phyloP scores from a whole-genome alignment of 1,140 invertebrate genomes.

The Rhagoletis pomonella region DNA sequence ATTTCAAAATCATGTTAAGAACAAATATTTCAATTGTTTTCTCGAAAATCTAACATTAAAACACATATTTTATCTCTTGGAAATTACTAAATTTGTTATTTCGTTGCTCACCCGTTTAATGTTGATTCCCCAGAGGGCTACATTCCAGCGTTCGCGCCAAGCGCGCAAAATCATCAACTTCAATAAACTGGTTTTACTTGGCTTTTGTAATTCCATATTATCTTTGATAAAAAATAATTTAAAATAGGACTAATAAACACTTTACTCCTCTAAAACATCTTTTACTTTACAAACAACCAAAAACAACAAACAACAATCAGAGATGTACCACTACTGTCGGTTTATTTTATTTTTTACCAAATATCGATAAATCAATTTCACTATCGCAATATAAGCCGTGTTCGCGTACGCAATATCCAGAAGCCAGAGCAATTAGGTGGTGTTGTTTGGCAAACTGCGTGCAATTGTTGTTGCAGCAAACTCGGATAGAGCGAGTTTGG shows the following conservation, averaged over 20 bases:
- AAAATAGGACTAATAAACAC: not conserved
- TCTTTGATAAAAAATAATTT: slow-evolving; percentile 54
- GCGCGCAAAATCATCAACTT: slow-evolving; percentile 90
- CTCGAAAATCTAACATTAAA: not conserved
- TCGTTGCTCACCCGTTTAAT: slow-evolving; percentile 85
- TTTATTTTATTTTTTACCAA: too few relatives aligned
- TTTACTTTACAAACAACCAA: not conserved
- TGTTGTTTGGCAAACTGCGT: too few relatives aligned
- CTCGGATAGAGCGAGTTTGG: too few relatives aligned
- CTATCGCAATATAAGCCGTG: too few relatives aligned
- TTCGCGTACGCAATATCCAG: too few relatives aligned
- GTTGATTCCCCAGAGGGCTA: slow-evolving; percentile 96
- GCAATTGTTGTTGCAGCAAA: too few relatives aligned
- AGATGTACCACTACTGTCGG: not conserved
- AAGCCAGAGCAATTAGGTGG: too few relatives aligned
- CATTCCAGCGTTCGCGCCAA: slow-evolving; percentile 95
- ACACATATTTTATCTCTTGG: not conserved
- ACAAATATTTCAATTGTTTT: slow-evolving; percentile 39
- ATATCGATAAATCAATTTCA: too few relatives aligned
- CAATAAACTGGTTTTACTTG: slow-evolving; percentile 88
- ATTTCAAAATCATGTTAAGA: slow-evolving; percentile 31
- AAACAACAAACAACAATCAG: not conserved
- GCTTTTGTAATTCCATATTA: slow-evolving; percentile 72
- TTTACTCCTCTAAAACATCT: not conserved
- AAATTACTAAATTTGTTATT: not conserved